A percentile compares a stretch with the other conserved stretches of the same genome.
Evolutionary conservation across 1,140 invertebrate species (phyloP).

Genomic region (Trichomalopsis sarcophagae): DNA sequence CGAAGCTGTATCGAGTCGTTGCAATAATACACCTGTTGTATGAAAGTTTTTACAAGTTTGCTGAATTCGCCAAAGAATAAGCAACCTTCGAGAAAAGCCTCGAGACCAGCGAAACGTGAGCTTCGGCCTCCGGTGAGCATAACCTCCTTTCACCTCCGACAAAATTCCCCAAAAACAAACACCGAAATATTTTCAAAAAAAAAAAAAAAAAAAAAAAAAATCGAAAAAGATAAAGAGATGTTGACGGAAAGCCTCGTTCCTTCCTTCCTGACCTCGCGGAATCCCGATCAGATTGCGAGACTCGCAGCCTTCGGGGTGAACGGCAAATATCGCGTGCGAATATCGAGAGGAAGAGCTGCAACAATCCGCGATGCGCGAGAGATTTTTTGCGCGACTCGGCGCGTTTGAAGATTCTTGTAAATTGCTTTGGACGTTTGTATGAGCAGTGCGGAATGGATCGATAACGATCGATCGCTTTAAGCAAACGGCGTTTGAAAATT

Average conservation of each 20-base stretch:
- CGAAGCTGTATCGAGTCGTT: neutral
- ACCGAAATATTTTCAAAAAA: neutral
- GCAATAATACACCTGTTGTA: too few species aligned
- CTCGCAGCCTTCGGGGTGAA: conserved; percentile 4
- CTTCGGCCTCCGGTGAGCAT: too few species aligned
- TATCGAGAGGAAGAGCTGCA: neutral
- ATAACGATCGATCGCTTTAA: neutral
- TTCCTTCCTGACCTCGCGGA: neutral
- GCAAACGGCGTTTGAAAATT: neutral
- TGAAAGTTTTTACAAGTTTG: too few species aligned
- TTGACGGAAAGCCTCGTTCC: neutral
- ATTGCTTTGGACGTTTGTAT: neutral
- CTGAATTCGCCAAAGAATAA: too few species aligned
- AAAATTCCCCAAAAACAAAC: neutral
- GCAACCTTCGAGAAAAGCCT: too few species aligned
- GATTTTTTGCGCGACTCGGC: neutral
- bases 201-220: neutral
- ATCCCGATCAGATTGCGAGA: neutral
- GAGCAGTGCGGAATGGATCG: neutral
- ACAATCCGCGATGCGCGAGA: too few species aligned
- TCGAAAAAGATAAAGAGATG: neutral
- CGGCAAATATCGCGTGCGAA: conserved; percentile 28
- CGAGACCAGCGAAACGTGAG: too few species aligned
- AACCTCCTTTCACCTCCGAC: too few species aligned
- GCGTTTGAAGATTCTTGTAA: neutral